These are phyloP conservation scores for Macropodus opercularis DNA, from an alignment of 2,797 vertebrate species.

Conservation along the genomic window DNA sequence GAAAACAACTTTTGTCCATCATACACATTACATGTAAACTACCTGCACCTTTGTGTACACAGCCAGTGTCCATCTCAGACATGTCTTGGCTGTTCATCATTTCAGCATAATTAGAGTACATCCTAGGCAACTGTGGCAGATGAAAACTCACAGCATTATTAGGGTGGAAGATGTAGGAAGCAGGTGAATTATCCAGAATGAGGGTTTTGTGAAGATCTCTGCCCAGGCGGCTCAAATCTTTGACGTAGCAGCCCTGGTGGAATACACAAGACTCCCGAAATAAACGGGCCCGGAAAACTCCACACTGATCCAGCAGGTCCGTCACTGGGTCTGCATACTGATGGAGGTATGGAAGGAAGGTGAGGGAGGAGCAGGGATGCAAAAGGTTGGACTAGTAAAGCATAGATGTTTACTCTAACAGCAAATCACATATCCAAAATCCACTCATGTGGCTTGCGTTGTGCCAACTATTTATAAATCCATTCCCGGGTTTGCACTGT, in stretches of 20 bases:
- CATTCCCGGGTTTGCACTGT: background rate
- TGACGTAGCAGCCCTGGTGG: constrained; percentile 94
- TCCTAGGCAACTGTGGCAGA: background rate
- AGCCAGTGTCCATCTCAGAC: too few species aligned
- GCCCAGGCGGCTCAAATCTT: constrained; percentile 90
- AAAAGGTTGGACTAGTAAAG: constrained; percentile 37
- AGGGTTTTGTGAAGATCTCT: constrained; percentile 90
- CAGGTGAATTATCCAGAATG: constrained; percentile 93
- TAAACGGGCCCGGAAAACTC: constrained; percentile 87
- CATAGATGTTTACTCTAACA: background rate
- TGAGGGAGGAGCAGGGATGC: constrained; percentile 15
- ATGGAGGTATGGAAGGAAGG: constrained; percentile 13
- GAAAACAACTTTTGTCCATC: background rate
- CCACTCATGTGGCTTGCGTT: background rate
- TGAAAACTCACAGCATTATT: constrained; percentile 88
- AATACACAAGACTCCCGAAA: constrained; percentile 95
- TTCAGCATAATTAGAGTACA: background rate
- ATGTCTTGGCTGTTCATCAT: background rate
- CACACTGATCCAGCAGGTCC: constrained; percentile 87
- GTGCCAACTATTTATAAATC: background rate
- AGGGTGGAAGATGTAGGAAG: constrained; percentile 94
- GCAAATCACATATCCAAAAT: background rate
- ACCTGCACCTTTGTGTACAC: background rate
- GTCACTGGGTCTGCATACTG: constrained; percentile 94
- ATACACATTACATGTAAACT: too few species aligned